Conservation (phyloP, 1,140 invertebrate species). For the Rhagoletis zephyria region DNA sequence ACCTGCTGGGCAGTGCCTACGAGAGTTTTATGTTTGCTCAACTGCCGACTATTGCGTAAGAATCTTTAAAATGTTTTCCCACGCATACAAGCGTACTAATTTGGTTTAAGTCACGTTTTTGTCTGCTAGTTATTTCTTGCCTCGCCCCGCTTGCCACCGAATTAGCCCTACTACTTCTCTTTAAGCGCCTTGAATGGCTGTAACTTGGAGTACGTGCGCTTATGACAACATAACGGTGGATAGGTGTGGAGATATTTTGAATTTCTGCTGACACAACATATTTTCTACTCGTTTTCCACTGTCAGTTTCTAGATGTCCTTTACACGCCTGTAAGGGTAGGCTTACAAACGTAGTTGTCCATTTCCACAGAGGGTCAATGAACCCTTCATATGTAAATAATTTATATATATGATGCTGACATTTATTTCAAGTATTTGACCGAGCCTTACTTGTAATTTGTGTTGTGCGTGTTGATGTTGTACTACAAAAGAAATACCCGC, state of each 20-base stretch:
- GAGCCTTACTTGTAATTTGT: too few species aligned
- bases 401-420: too few species aligned
- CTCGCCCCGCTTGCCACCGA: neutral
- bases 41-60: neutral
- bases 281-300: too few species aligned
- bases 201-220: neutral
- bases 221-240: neutral
- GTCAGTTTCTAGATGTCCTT: too few species aligned
- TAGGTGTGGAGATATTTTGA: neutral
- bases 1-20: neutral
- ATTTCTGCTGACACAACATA: neutral
- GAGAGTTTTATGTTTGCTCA: neutral
- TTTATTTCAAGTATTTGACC: too few species aligned
- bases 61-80: slow-evolving; percentile 16
- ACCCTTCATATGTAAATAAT: too few species aligned
- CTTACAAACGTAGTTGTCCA: too few species aligned
- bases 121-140: neutral
- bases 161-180: neutral
- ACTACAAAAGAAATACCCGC: too few species aligned
- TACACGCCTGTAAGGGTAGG: too few species aligned
- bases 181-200: neutral
- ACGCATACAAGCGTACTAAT: neutral
- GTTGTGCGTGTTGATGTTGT: too few species aligned
- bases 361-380: too few species aligned
- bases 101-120: neutral